Evolutionary conservation across 53 echinoderm and acorn worm species (phyloP).

Genomic region (Stichopus horrens): DNA sequence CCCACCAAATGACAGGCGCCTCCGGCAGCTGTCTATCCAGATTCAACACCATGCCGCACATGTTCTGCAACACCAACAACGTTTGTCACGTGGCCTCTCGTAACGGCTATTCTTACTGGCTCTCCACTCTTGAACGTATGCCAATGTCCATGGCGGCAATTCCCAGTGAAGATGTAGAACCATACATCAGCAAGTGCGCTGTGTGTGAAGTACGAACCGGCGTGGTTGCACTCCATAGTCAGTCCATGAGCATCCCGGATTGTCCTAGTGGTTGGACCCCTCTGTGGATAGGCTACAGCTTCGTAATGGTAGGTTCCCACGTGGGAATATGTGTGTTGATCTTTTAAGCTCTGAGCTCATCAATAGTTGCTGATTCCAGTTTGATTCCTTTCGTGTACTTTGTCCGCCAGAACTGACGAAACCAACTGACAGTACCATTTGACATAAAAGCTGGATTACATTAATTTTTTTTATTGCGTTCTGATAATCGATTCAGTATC

Average conservation of each 20-base stretch:
- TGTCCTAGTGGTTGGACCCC: slow-evolving; percentile 80
- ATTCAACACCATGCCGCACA: slow-evolving; percentile 99
- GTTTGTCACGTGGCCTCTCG: slow-evolving; percentile 92
- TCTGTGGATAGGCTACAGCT: slow-evolving; percentile 98
- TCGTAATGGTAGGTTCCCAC: slow-evolving; percentile 82
- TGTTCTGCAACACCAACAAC: slow-evolving; percentile 98
- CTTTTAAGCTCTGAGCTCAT: no score
- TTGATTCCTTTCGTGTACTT: background rate
- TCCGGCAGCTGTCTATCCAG: slow-evolving; percentile 85
- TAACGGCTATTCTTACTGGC: slow-evolving; percentile 98
- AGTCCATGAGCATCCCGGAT: slow-evolving; percentile 76
- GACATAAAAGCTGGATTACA: no score
- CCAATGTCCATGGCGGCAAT: slow-evolving; percentile 98
- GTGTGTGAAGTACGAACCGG: slow-evolving; percentile 85
- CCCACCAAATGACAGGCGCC: slow-evolving; percentile 52
- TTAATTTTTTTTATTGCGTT: no score
- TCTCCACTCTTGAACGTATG: slow-evolving; percentile 91
- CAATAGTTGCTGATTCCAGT: background rate
- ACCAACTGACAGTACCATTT: no score
- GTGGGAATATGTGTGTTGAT: no score
- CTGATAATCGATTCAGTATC: no score
- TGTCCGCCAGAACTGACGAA: no score
- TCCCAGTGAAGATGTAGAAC: slow-evolving; percentile 58
- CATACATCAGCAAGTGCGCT: slow-evolving; percentile 88
- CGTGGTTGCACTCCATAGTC: slow-evolving; percentile 92